Conservation (phyloP, 2,113 vertebrate genomes). For the Callipepla squamata region DNA sequence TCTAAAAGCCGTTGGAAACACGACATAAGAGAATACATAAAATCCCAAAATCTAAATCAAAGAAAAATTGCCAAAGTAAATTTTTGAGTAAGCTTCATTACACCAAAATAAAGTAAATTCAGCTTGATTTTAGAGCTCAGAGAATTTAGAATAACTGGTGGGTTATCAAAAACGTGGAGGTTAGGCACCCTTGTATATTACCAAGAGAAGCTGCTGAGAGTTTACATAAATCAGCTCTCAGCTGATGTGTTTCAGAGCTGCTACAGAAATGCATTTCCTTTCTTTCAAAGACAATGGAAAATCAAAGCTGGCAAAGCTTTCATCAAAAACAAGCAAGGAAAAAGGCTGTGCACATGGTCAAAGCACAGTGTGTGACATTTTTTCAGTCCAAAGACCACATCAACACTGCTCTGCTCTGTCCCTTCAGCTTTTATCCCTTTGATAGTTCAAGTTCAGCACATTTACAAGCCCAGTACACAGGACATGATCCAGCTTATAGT, state of each 20-base stretch:
- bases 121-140: neutral
- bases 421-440: neutral
- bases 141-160: neutral
- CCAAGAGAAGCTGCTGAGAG: neutral
- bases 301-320: neutral
- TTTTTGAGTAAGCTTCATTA: neutral
- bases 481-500: neutral
- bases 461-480: neutral
- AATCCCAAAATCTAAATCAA: neutral
- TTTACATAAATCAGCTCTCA: neutral
- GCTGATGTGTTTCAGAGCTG: neutral
- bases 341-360: rapidly evolving
- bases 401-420: neutral
- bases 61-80: neutral
- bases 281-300: neutral
- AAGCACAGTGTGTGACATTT: rapidly evolving
- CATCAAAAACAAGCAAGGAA: neutral
- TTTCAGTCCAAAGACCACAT: neutral
- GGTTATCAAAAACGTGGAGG: neutral
- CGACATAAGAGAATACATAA: neutral
- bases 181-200: neutral
- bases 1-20: neutral
- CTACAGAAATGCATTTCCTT: neutral
- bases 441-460: neutral
- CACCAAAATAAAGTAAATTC: neutral